A percentile compares a stretch with the other conserved stretches of the same genome.
Conservation (phyloP, 2,888 invertebrate genomes). For the Schrankia costaestrigalis region DNA sequence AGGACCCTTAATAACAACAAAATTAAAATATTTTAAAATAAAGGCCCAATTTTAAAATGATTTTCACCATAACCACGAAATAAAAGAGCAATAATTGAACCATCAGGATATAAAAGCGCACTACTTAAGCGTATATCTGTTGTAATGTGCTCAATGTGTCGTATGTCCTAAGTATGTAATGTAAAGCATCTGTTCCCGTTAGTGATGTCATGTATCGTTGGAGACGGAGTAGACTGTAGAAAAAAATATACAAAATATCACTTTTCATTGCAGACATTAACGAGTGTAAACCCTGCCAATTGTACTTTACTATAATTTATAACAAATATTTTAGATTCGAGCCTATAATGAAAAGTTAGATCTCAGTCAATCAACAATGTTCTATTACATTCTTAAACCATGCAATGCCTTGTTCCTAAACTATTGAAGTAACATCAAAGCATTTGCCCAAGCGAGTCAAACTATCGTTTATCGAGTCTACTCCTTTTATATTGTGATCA, state of each 20-base stretch:
- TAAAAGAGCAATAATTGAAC: constrained; percentile 11
- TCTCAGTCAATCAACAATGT: constrained; percentile 34
- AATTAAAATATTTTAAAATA: too few species aligned
- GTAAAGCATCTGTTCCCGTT: constrained; percentile 35
- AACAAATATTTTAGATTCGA: constrained; percentile 39
- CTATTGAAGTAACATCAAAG: constrained; percentile 55
- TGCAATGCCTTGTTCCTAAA: constrained; percentile 52
- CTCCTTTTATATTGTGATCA: constrained; percentile 65
- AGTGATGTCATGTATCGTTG: constrained; percentile 28
- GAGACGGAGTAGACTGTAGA: constrained; percentile 51
- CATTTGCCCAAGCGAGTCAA: constrained; percentile 64
- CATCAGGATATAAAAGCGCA: constrained; percentile 29
- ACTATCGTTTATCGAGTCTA: constrained; percentile 61
- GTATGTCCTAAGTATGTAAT: constrained; percentile 39
- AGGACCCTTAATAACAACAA: too few species aligned
- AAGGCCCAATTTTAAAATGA: constrained; percentile 16
- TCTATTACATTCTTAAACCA: constrained; percentile 53
- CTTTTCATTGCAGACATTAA: constrained; percentile 66
- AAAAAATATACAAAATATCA: constrained; percentile 38
- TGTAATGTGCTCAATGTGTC: constrained; percentile 51
- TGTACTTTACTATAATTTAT: constrained; percentile 18
- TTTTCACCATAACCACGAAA: constrained; percentile 13
- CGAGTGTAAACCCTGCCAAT: constrained; percentile 54
- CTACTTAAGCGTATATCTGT: constrained; percentile 51
- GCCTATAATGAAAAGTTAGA: constrained; percentile 68